Percentiles rank a stretch among this genome's conserved stretches.
Evolutionary conservation across 2,888 invertebrate species (phyloP).

Genomic region (Aporophyla nigra): DNA sequence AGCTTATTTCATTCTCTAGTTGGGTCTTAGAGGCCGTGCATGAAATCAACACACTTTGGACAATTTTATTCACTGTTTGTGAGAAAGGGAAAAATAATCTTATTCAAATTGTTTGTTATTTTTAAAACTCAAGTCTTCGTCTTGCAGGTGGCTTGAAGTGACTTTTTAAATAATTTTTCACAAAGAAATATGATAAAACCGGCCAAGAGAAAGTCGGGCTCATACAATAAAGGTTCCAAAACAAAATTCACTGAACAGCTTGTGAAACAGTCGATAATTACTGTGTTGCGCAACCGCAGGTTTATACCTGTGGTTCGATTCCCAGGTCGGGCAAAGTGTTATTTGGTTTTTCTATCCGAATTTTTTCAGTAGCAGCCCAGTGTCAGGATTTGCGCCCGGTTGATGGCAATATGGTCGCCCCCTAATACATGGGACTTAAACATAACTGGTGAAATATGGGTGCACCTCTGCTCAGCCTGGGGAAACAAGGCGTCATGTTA

Average conservation of each 20-base stretch:
- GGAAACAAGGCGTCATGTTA: too few species aligned
- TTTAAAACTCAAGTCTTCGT: background rate
- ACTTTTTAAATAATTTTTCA: background rate
- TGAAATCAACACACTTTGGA: constrained; percentile 1
- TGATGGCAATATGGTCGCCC: too few species aligned
- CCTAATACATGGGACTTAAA: too few species aligned
- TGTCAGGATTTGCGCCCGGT: too few species aligned
- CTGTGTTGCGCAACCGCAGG: background rate
- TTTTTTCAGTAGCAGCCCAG: too few species aligned
- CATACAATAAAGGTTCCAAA: background rate
- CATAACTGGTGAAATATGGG: too few species aligned
- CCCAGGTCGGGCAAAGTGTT: too few species aligned
- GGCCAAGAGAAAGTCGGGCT: background rate
- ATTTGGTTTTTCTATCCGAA: too few species aligned
- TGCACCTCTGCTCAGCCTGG: too few species aligned
- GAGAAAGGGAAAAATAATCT: background rate
- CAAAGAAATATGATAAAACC: background rate
- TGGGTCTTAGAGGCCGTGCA: constrained; percentile 49
- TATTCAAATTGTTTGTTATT: background rate
- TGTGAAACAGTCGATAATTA: background rate
- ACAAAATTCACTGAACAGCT: background rate
- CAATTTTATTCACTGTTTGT: constrained; percentile 1
- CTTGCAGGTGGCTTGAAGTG: background rate
- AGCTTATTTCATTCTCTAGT: constrained; percentile 70
- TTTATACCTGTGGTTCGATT: too few species aligned